Base-by-base conservation (phyloP, 2,888 invertebrate genomes). In the Agapostemon virescens region DNA sequence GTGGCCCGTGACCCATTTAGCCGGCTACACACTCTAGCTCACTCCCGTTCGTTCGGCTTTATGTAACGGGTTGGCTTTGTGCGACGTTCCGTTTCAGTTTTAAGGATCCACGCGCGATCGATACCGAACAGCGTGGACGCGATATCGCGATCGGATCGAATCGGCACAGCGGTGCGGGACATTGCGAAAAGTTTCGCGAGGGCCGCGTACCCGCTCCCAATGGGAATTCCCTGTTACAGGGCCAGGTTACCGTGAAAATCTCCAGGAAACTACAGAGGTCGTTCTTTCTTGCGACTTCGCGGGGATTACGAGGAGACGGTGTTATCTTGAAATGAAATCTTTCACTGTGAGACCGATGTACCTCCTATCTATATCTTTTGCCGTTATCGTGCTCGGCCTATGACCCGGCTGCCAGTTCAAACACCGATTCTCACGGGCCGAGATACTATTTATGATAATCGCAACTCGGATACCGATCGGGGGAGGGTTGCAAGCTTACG, bases 381-480 rank as follows among this genome's bases (percentile, higher is more conserved):
- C 52, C 66, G 72, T 74, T 85, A 77, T 82, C 83, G 73, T 20
- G 66, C 36, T n/a, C 15, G 33, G 26, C 30, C 33, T 79, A 85
- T 66, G 77, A 77, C 61, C 76, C 67, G 68, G 77, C 79, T 74
- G 55, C 69, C 70, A 70, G 66, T 79, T 55, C 71, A 72, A 58
- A 73, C 70, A 26, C 63, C 72, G 75, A 81, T 83, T 80, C 42
- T 76, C 69, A 63, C 33, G 49, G 69, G 33, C 42, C n/a, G 64
- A 68, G 84, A 84, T 77, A 73, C 78, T 78, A 75, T 82, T 82
- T 81, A 82, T 78, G 85, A 78, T 84, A 85, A 85, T 82, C 82
- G 74, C 13, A 20, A 6, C 17, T 2, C 11, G 42, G 86, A 84
- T 84, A 71, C 40, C 26, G 61, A 80, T 84, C 83, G 68, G 42